phyloP scores from a whole-genome alignment of 2,888 invertebrate genomes.

The Tineola bisselliella region DNA sequence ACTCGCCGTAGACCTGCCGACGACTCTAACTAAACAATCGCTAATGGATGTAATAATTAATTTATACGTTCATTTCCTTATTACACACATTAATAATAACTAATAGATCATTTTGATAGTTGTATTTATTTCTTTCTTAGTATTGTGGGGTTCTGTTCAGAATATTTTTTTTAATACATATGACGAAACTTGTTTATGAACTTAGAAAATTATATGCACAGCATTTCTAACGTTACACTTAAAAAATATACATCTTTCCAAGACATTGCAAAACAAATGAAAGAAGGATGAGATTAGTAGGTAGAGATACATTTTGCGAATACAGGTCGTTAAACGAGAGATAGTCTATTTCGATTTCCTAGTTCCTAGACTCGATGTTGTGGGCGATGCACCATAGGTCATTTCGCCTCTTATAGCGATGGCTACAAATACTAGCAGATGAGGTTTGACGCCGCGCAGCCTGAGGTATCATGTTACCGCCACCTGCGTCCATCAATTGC shows the following conservation, averaged over 20 bases:
- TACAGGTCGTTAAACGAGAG: background rate
- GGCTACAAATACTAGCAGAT: background rate
- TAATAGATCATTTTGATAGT: too few species aligned
- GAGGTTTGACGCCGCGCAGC: constrained; percentile 9
- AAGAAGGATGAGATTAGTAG: background rate
- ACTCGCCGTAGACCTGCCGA: background rate
- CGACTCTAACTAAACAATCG: background rate
- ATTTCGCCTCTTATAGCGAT: background rate
- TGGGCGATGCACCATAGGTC: constrained; percentile 54
- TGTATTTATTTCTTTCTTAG: too few species aligned
- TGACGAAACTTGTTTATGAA: too few species aligned
- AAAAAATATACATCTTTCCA: too few species aligned
- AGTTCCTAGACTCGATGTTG: constrained; percentile 13
- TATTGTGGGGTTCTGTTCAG: too few species aligned
- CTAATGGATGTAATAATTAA: background rate
- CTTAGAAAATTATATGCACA: too few species aligned
- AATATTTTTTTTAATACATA: too few species aligned
- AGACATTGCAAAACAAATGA: too few species aligned
- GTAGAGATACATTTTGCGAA: background rate
- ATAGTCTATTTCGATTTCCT: background rate
- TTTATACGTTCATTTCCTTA: background rate
- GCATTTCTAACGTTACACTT: too few species aligned
- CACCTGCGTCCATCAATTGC: constrained; percentile 56
- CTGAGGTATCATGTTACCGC: constrained; percentile 31
- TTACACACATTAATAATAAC: background rate